Conservation (phyloP, 2,888 invertebrate genomes). For the Tholera decimalis region DNA sequence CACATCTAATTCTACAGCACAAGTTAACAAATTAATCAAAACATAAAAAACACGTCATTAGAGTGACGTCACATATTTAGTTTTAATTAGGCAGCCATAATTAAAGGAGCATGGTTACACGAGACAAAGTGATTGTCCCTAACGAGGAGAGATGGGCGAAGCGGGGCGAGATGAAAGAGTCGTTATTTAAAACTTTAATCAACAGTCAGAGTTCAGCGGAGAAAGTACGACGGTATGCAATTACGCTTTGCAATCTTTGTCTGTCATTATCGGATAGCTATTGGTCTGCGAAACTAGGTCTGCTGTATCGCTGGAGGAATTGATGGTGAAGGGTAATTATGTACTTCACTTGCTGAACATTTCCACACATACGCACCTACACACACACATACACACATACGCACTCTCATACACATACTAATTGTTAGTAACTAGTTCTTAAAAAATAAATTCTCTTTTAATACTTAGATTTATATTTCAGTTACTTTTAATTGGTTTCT, state of each 20-base stretch:
- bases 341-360: background rate
- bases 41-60: slow-evolving; percentile 15
- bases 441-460: no score
- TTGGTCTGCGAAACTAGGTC: slow-evolving; percentile 30
- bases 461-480: no score
- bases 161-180: slow-evolving; percentile 39
- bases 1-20: background rate
- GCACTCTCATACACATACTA: no score
- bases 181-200: slow-evolving; percentile 62
- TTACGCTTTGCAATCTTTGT: slow-evolving; percentile 48
- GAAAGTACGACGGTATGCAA: slow-evolving; percentile 44
- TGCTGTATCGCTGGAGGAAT: background rate
- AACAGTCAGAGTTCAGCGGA: slow-evolving; percentile 43
- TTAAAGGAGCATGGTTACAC: slow-evolving; percentile 55
- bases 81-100: slow-evolving; percentile 55
- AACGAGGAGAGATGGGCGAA: slow-evolving; percentile 51
- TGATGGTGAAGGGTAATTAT: background rate
- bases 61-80: slow-evolving; percentile 35
- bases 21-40: slow-evolving; percentile 30
- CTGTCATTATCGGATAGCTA: slow-evolving; percentile 42
- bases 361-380: no score
- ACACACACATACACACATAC: no score
- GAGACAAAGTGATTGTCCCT: slow-evolving; percentile 55
- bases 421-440: no score
- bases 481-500: no score